Conservation (phyloP, 2,888 invertebrate genomes). For the Morpho achilles region DNA sequence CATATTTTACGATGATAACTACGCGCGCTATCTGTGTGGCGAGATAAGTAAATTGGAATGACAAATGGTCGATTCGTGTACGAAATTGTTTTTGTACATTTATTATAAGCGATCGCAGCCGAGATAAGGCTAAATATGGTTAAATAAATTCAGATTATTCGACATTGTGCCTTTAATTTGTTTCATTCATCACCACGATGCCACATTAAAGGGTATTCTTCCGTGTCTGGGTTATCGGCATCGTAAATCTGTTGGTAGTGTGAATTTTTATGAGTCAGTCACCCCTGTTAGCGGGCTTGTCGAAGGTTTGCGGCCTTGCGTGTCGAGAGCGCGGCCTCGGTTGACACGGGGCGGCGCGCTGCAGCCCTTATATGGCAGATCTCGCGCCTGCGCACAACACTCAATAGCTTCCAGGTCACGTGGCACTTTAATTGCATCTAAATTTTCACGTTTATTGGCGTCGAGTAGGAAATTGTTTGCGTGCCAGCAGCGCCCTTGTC, state of each 20-base stretch:
- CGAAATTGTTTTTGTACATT: constrained; percentile 19
- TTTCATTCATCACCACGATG: constrained; percentile 25
- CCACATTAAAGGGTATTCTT: constrained; percentile 37
- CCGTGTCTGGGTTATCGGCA: constrained; percentile 50
- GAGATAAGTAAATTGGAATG: constrained; percentile 19
- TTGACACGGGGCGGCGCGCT: constrained; percentile 45
- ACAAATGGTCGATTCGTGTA: constrained; percentile 16
- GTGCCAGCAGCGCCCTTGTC: constrained; percentile 19
- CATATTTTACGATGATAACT: constrained; percentile 13
- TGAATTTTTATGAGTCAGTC: constrained; percentile 63
- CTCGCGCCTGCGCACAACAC: constrained; percentile 25
- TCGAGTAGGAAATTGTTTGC: constrained; percentile 31
- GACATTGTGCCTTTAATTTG: constrained; percentile 20
- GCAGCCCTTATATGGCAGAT: constrained; percentile 48
- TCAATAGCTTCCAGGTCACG: constrained; percentile 50
- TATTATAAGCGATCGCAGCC: constrained; percentile 8
- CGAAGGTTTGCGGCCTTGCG: constrained; percentile 41
- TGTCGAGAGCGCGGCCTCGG: constrained; percentile 39
- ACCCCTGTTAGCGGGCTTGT: constrained; percentile 44
- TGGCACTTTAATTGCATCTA: constrained; percentile 45
- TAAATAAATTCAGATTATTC: constrained; percentile 24
- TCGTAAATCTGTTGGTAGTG: constrained; percentile 56
- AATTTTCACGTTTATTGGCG: constrained; percentile 41
- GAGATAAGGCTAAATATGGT: constrained; percentile 19
- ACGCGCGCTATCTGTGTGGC: constrained; percentile 14